Conservation (phyloP, 1,140 invertebrate species). For the Papilio xuthus region DNA sequence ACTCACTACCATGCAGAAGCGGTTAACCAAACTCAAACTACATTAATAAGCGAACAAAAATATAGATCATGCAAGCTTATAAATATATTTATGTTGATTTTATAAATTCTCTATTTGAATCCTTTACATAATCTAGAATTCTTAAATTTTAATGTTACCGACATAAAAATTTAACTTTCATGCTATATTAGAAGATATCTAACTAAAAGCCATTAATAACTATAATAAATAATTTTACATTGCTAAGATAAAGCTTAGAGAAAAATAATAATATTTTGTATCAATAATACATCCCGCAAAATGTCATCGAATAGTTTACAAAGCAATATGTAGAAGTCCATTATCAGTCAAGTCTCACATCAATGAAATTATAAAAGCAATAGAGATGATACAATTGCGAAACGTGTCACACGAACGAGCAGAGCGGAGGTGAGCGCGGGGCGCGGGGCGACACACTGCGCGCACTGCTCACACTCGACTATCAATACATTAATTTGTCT, state of each 20-base stretch:
- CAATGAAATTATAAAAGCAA: background rate
- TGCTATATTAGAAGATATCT: background rate
- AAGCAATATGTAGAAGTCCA: background rate
- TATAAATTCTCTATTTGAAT: background rate
- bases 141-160: background rate
- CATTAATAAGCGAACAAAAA: constrained; percentile 13
- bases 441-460: background rate
- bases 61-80: background rate
- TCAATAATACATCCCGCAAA: background rate
- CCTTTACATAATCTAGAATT: background rate
- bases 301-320: background rate
- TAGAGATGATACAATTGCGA: background rate
- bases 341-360: constrained; percentile 12
- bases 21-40: constrained; percentile 1
- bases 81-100: background rate
- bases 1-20: background rate
- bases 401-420: constrained; percentile 31
- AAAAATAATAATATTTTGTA: background rate
- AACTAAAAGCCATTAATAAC: background rate
- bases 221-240: background rate
- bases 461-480: background rate
- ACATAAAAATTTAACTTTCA: background rate
- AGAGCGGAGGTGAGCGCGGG: background rate
- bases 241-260: background rate
- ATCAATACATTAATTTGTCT: background rate